Evolutionary conservation across 2,113 vertebrate species (phyloP), one percentile per base, ranked within the genome.

Genomic region (Bucco capensis): DNA sequence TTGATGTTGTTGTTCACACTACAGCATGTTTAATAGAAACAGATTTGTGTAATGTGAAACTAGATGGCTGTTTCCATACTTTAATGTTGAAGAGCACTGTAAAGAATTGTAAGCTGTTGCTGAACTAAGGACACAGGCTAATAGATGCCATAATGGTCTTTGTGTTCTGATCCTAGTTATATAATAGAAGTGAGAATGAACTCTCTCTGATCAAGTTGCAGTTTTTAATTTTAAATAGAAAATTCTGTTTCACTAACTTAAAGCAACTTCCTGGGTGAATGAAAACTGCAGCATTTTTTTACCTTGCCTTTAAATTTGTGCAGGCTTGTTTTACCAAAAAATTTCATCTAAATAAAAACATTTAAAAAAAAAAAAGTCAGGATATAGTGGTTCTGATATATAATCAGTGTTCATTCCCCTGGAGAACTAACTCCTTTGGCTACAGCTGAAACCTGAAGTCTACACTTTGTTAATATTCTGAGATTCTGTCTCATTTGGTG

Each of bases 1-100:
- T 97, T 95, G 86, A 54, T 96, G 93, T 95, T 91, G 69, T 95
- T 80, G 72, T 95, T 92, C 88, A 89, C 85, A 87, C 71, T 88
- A 49, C 58, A 93, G 96, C 86, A 88, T 96, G 96, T 92, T 86
- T 80, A 56, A 62, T 53, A 80, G 70, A 85, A 90, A 75, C 72
- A 72, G 24, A 50, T 81, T 46, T 94, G 84, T 92, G 81, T 91
- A 6, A 91, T 49, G 46, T 95, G 74, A 94, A 86, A 91, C 56
- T 60, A 42, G 49, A 50, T 91, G 73, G 22, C 56, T 88, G 46
- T 89, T 73, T 73, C 69, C 51, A 3, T 88, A 91, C 60, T 31
- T 79, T 53, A 82, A 57, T 86, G 56, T 89, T 96, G 76, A 89
- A 85, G 42, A 90, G 28, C 61, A 47, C 35, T 79, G 44, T 88